Evolutionary conservation across 2,888 invertebrate genomes (phyloP).

Genomic region (Holacanthella duospinosa): DNA sequence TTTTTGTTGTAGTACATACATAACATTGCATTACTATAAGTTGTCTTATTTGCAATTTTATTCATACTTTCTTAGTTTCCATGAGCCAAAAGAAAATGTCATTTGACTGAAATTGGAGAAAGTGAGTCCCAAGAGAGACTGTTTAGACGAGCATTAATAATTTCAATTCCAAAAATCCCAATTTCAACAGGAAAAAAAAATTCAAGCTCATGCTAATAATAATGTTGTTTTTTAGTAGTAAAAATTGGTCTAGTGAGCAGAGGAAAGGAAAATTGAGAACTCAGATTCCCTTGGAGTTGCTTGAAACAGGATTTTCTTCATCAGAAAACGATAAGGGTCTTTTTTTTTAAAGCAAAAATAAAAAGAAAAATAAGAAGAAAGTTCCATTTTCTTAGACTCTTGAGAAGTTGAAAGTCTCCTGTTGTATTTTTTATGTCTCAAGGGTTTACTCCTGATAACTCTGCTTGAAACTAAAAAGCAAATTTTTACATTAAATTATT

Average conservation of each 20-base stretch:
- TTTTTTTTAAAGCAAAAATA: background rate
- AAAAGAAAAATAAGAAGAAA: background rate
- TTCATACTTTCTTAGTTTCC: too few relatives aligned
- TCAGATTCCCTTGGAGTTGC: too few relatives aligned
- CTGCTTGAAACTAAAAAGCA: too few relatives aligned
- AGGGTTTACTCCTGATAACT: too few relatives aligned
- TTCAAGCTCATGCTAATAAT: background rate
- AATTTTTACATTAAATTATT: too few relatives aligned
- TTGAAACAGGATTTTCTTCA: too few relatives aligned
- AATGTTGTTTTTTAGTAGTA: background rate
- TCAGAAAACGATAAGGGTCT: too few relatives aligned
- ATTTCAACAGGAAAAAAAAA: too few relatives aligned
- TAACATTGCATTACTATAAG: too few relatives aligned
- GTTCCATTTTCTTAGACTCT: too few relatives aligned
- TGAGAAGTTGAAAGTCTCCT: background rate
- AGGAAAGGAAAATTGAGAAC: background rate
- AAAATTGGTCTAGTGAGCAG: background rate
- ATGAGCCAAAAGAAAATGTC: background rate
- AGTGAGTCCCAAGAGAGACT: background rate
- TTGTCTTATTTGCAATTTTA: too few relatives aligned
- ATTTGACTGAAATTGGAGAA: background rate
- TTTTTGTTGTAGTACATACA: too few relatives aligned
- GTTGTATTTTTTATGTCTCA: background rate
- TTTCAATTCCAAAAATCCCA: background rate
- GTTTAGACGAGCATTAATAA: background rate